These are phyloP conservation scores for Eubucco bourcierii DNA, from an alignment of 2,113 vertebrate species.

Conservation along the genomic window DNA sequence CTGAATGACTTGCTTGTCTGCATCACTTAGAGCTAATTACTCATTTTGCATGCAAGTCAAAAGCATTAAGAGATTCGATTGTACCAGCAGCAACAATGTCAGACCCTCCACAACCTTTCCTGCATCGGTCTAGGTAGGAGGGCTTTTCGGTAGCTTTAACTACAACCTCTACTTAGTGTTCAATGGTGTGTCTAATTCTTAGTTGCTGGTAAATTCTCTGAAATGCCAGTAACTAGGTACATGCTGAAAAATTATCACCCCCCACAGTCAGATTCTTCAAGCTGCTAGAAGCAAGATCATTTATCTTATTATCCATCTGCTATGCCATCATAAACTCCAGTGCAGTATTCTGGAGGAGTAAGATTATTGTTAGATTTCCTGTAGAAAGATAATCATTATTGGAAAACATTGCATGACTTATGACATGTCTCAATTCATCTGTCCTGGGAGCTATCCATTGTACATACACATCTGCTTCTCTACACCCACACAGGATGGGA, in stretches of 20 bases:
- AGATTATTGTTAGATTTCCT: conserved; percentile 20
- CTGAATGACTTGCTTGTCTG: fast-evolving
- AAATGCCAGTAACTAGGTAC: neutral
- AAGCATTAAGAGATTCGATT: neutral
- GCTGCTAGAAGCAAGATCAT: neutral
- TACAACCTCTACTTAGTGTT: neutral
- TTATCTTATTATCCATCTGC: neutral
- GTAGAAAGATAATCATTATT: conserved; percentile 38
- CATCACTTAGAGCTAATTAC: neutral
- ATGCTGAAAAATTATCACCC: neutral
- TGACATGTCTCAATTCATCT: conserved; percentile 6
- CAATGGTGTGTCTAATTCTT: neutral
- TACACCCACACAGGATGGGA: conserved; percentile 66
- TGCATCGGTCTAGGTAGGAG: neutral
- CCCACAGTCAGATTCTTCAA: neutral
- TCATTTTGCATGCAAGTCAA: neutral
- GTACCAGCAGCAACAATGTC: neutral
- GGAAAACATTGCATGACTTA: conserved; percentile 41
- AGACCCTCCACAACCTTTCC: neutral
- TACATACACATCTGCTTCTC: conserved; percentile 44
- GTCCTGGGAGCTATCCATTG: conserved; percentile 57
- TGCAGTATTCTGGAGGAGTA: neutral
- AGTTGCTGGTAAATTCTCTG: neutral
- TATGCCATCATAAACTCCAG: neutral
- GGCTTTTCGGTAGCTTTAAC: neutral